Percentiles rank a stretch among this genome's conserved stretches.
Conservation (phyloP, 2,113 vertebrate species). For the Macrotis lagotis region DNA sequence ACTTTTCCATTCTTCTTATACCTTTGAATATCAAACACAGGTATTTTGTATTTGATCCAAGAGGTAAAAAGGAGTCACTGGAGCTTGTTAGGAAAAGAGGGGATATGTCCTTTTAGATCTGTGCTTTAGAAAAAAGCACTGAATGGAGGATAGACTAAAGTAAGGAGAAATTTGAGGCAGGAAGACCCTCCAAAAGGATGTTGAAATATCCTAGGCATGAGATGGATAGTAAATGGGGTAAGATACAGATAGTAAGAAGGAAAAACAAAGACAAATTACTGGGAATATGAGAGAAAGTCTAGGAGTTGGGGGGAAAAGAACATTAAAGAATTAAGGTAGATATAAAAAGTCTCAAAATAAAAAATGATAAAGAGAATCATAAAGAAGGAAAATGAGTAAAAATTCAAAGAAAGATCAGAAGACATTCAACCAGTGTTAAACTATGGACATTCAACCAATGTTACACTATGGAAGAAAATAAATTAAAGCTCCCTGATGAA, state of each 20-base stretch:
- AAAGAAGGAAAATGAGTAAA: background rate
- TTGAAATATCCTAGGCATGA: background rate
- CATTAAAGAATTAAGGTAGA: background rate
- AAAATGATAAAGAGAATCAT: background rate
- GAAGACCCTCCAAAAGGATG: background rate
- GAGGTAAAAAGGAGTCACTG: background rate
- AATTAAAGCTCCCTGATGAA: background rate
- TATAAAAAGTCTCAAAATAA: background rate
- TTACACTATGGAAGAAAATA: background rate
- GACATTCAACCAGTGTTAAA: background rate
- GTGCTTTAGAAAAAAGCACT: background rate
- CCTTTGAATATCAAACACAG: background rate
- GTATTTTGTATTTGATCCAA: background rate
- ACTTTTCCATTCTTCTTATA: no score
- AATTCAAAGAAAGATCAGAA: background rate
- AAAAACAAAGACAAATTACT: background rate
- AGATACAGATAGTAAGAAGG: background rate
- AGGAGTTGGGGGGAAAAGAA: background rate
- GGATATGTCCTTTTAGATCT: background rate
- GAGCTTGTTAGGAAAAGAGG: background rate
- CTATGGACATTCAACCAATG: background rate
- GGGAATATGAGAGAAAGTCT: background rate
- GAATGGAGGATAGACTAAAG: background rate
- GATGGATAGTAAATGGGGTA: background rate
- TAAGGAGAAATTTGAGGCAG: background rate